Conservation (phyloP, 2,888 invertebrate genomes). For the Hartigia nigra region DNA sequence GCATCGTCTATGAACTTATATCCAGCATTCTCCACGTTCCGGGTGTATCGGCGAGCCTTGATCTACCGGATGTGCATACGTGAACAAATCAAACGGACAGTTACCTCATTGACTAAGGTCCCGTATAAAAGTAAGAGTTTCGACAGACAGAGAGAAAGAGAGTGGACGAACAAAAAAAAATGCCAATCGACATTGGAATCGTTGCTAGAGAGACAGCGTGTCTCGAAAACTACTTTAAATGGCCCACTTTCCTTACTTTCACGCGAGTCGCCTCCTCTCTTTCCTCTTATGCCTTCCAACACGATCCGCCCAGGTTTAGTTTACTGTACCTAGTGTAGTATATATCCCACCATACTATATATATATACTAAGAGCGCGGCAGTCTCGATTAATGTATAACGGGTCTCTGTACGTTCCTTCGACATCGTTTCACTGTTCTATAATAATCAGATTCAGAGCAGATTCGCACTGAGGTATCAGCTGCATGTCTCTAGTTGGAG, state of each 20-base stretch:
- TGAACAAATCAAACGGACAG: background rate
- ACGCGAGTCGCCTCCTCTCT: slow-evolving; percentile 26
- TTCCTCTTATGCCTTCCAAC: background rate
- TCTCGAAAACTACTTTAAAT: slow-evolving; percentile 22
- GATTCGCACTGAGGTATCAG: background rate
- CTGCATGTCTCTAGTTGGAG: background rate
- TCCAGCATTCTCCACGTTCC: background rate
- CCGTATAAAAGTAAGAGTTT: background rate
- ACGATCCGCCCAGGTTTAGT: background rate
- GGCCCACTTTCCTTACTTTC: slow-evolving; percentile 61
- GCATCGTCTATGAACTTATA: background rate
- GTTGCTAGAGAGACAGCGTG: background rate
- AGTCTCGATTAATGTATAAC: slow-evolving; percentile 43
- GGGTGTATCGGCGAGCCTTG: background rate
- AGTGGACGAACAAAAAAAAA: background rate
- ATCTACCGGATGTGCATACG: background rate
- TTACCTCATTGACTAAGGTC: background rate
- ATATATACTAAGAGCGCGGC: background rate
- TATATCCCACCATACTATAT: background rate
- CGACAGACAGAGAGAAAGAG: background rate
- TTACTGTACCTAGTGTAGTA: background rate
- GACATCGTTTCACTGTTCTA: background rate
- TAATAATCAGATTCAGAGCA: background rate
- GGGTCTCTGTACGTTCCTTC: slow-evolving; percentile 35
- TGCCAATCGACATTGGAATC: background rate